Evolutionary conservation across 2,113 vertebrate species (phyloP), one percentile per base, ranked within the genome.

Genomic region (Pseudopodoces humilis): DNA sequence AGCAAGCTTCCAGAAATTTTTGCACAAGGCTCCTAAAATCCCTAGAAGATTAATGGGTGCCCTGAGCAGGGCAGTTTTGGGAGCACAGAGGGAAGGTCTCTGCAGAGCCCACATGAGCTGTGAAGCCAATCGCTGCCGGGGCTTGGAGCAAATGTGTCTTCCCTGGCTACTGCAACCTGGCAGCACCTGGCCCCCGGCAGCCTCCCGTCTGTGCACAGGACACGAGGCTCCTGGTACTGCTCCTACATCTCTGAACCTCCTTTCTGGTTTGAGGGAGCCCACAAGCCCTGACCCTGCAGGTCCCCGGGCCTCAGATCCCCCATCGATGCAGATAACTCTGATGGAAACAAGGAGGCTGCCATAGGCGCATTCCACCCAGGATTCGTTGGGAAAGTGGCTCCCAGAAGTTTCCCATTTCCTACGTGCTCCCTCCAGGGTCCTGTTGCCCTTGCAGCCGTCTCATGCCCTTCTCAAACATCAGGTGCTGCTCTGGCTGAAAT

Each of bases 391-490:
- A 70, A 83, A 91, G 47, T 10, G 41, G 9, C 69, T 91, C 69
- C 37, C 62, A 52, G 84, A 28, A 64, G 74, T 64, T 89, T 68
- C 60, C 65, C 56, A 0, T 56, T 28, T 52, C 28, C 71, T 37
- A 1, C 0, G 0, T 80, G 60, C 6, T 65, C 43, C 9, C 47
- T 56, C 28, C 5, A 1, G 78, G 83, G 52, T 60, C 39, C 20
- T 11, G 39, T 90, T 92, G 92, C 33, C 82, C 74, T 63, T 30
- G 7, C 86, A 72, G 86, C 37, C 41, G 7, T 62, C n/a, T 49
- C 20, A 0, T 11, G 52, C 19, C 0, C 44, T 27, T 41, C 84
- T 49, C 0, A 0, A 81, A 35, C 53, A 6, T 30, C 6, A 1
- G 23, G 9, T 64, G 41, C 55, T 79, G 68, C 58, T 53, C 30